Conservation (phyloP, 2,888 invertebrate species). For the Carpatolechia fugitivella region DNA sequence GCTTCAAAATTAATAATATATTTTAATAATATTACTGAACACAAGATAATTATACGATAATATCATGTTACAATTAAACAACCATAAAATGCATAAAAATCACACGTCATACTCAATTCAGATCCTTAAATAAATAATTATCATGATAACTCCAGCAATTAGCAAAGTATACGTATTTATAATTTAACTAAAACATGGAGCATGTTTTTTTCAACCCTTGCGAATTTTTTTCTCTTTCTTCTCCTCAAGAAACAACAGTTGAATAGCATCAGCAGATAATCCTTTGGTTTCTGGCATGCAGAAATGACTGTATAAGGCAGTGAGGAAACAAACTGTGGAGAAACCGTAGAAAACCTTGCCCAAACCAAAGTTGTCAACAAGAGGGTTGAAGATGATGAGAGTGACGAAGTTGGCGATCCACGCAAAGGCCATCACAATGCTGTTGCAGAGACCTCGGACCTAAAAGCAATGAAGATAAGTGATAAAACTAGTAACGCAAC, state of each 20-base stretch:
- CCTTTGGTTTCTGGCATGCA: conserved; percentile 72
- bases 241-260: conserved; percentile 47
- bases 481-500: neutral
- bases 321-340: conserved; percentile 49
- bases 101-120: no score
- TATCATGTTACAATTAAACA: no score
- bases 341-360: conserved; percentile 63
- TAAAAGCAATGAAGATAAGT: conserved; percentile 33
- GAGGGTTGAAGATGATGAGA: conserved; percentile 55
- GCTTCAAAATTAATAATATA: no score
- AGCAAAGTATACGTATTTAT: no score
- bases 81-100: no score
- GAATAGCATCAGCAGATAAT: conserved; percentile 57
- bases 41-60: no score
- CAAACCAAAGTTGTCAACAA: conserved; percentile 52
- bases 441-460: conserved; percentile 59
- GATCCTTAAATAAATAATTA: no score
- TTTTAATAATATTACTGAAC: no score
- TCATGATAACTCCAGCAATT: no score
- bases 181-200: no score
- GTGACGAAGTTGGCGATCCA: conserved; percentile 61
- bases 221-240: conserved; percentile 12
- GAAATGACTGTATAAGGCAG: conserved; percentile 51
- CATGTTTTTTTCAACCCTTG: neutral
- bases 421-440: conserved; percentile 48